Percentiles rank a stretch among this genome's conserved stretches.
phyloP scores from a whole-genome alignment of 1,140 invertebrate species.

The Cydia splendana region DNA sequence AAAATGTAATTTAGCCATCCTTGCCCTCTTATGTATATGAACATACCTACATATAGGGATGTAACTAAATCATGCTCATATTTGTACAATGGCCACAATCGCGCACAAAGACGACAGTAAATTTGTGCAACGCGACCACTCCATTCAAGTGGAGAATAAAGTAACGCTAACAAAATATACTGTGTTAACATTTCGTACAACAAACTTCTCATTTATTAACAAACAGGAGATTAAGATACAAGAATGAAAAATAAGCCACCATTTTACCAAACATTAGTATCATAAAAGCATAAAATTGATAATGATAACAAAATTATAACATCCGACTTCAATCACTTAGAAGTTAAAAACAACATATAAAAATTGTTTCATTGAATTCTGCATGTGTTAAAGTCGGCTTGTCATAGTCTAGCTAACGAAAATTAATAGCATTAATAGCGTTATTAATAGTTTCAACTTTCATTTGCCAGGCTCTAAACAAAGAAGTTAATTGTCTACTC shows the following conservation, averaged over 20 bases:
- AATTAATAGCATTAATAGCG: no score
- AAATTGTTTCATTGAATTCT: background rate
- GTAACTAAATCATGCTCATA: constrained; percentile 20
- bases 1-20: background rate
- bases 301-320: background rate
- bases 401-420: background rate
- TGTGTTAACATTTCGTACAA: background rate
- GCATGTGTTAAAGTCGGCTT: background rate
- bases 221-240: background rate
- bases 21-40: background rate
- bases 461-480: background rate
- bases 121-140: constrained; percentile 25
- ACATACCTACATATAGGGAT: background rate
- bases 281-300: background rate
- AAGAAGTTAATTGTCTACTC: background rate
- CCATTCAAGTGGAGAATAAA: constrained; percentile 19
- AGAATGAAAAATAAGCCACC: no score
- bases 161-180: background rate
- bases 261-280: background rate
- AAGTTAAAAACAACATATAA: background rate
- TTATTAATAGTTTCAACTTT: background rate
- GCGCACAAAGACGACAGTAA: background rate
- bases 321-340: background rate
- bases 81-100: constrained; percentile 13
- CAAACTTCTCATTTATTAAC: background rate